These are phyloP conservation scores for Sarcophilus harrisii DNA, from an alignment of 2,797 vertebrate species.

Conservation along the genomic window DNA sequence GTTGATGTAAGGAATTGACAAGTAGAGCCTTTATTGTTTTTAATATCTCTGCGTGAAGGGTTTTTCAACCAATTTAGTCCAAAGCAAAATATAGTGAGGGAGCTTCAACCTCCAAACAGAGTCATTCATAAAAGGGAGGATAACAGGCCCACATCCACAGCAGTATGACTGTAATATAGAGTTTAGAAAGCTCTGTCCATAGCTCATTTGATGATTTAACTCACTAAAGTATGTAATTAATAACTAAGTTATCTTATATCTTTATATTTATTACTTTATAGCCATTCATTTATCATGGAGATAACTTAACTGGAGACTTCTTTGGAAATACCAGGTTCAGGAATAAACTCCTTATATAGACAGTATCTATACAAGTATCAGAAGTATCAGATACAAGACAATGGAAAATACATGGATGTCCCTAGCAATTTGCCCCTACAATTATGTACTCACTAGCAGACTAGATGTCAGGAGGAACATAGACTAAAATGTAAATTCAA, in stretches of 20 bases:
- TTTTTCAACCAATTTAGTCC: conserved; percentile 57
- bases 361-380: too few relatives aligned
- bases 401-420: conserved; percentile 51
- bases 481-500: conserved; percentile 59
- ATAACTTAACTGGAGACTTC: conserved; percentile 66
- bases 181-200: conserved; percentile 47
- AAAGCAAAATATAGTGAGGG: conserved; percentile 39
- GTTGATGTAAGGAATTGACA: not conserved
- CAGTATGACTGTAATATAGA: conserved; percentile 45
- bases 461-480: conserved; percentile 68
- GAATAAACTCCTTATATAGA: conserved; percentile 54
- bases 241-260: conserved; percentile 39
- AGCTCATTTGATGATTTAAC: conserved; percentile 61
- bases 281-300: conserved; percentile 49
- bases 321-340: conserved; percentile 64
- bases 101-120: conserved; percentile 52
- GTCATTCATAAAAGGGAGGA: conserved; percentile 19
- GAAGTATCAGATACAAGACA: conserved; percentile 60
- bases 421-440: conserved; percentile 37
- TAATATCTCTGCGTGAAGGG: not conserved
- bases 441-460: conserved; percentile 71
- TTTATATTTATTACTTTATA: conserved; percentile 27
- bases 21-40: not conserved
- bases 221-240: conserved; percentile 58
- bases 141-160: conserved; percentile 20